phyloP scores from a whole-genome alignment of 2,113 vertebrate genomes.

The Nothocercus nigrocapillus region DNA sequence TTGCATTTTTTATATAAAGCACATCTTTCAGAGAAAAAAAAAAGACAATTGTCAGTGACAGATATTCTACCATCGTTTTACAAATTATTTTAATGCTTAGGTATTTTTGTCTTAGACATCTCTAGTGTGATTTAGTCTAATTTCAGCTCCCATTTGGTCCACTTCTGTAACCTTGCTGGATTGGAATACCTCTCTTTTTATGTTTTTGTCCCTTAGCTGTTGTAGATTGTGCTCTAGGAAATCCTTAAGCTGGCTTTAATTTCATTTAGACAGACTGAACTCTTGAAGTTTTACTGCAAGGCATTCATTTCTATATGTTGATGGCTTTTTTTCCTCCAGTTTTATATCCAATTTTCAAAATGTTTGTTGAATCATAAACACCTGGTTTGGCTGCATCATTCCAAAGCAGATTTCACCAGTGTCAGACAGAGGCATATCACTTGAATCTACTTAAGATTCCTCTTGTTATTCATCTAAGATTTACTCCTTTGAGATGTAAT shows the following conservation, averaged over 20 bases:
- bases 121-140: not conserved
- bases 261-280: not conserved
- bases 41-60: not conserved
- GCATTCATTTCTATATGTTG: not conserved
- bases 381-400: not conserved
- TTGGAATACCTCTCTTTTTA: not conserved
- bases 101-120: not conserved
- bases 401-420: not conserved
- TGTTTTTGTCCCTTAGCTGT: not conserved
- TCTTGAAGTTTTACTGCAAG: not conserved
- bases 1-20: not conserved
- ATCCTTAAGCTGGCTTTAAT: not conserved
- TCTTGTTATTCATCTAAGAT: not conserved
- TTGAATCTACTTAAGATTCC: not conserved
- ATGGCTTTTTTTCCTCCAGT: not conserved
- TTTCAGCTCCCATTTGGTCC: not conserved
- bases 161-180: not conserved
- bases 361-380: not conserved
- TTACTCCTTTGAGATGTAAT: not conserved
- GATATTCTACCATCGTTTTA: not conserved
- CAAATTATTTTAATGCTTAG: not conserved
- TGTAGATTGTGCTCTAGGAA: not conserved
- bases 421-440: not conserved
- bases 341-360: not conserved
- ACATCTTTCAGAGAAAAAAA: not conserved